Percentiles rank a stretch among this genome's conserved stretches.
Evolutionary conservation across 2,113 vertebrate genomes (phyloP).

Genomic region (Eulemur rufifrons): DNA sequence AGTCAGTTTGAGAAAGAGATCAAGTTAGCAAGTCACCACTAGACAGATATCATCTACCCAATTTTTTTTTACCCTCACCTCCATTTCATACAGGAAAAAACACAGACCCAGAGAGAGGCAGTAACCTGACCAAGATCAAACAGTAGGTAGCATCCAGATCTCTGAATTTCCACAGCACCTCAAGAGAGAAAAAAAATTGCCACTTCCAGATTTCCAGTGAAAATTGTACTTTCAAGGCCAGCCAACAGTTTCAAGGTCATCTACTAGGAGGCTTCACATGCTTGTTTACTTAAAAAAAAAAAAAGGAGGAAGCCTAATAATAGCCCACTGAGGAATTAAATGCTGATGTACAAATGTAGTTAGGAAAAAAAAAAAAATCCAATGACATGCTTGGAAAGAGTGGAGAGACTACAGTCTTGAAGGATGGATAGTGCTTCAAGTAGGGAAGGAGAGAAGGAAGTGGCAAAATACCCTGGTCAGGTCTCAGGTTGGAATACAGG

Average conservation of each 20-base stretch:
- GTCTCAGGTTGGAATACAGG: background rate
- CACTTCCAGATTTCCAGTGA: background rate
- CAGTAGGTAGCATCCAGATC: background rate
- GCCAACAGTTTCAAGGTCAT: constrained; percentile 38
- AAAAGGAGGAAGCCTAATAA: constrained; percentile 31
- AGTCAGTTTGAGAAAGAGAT: background rate
- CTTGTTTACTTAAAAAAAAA: constrained; percentile 38
- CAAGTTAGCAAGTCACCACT: background rate
- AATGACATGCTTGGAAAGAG: background rate
- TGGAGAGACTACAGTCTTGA: background rate
- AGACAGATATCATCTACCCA: background rate
- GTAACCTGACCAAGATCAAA: background rate
- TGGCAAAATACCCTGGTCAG: background rate
- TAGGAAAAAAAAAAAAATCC: background rate
- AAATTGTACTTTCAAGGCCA: constrained; percentile 30
- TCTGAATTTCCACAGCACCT: background rate
- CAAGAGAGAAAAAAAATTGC: background rate
- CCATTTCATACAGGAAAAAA: background rate
- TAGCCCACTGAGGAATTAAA: constrained; percentile 20
- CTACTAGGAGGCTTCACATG: background rate
- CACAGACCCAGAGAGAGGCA: background rate
- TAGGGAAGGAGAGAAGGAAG: background rate
- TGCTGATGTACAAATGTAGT: constrained; percentile 6
- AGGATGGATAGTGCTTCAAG: background rate
- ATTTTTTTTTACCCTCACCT: background rate